Percentiles rank a stretch among this genome's conserved stretches.
Conservation (phyloP, 2,797 vertebrate species). For the Malurus leucopterus region DNA sequence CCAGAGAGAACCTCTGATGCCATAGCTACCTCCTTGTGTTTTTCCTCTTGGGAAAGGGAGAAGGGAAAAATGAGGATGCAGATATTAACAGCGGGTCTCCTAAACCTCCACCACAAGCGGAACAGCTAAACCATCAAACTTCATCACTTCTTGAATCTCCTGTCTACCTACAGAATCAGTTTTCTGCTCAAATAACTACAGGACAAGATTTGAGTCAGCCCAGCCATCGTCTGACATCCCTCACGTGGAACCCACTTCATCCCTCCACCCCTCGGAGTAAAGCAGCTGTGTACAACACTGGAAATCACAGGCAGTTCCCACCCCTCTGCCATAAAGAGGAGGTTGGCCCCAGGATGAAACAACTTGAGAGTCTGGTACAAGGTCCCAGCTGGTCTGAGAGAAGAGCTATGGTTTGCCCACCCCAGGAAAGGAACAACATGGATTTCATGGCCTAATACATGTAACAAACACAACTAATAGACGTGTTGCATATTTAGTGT, state of each 20-base stretch:
- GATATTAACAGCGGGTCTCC: neutral
- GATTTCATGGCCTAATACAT: neutral
- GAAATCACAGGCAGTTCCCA: neutral
- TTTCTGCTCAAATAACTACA: neutral
- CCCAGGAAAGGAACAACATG: neutral
- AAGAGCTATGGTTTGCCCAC: neutral
- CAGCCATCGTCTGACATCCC: neutral
- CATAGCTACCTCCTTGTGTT: neutral
- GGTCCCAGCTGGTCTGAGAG: neutral
- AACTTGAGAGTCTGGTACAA: neutral
- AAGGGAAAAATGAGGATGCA: slow-evolving; percentile 1
- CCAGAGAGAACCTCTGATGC: neutral
- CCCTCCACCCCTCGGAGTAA: neutral
- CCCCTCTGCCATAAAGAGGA: neutral
- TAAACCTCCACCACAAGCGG: neutral
- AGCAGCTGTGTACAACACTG: neutral
- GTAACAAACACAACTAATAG: neutral
- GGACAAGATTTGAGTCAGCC: slow-evolving; percentile 1
- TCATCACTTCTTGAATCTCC: neutral
- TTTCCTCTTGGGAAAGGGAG: neutral
- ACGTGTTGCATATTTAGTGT: neutral
- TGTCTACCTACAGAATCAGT: neutral
- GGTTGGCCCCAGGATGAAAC: slow-evolving; percentile 17
- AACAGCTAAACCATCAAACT: neutral
- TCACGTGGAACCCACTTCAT: neutral